Base-by-base conservation (phyloP, 2,797 vertebrate genomes). In the Mionectes olivaceus region DNA sequence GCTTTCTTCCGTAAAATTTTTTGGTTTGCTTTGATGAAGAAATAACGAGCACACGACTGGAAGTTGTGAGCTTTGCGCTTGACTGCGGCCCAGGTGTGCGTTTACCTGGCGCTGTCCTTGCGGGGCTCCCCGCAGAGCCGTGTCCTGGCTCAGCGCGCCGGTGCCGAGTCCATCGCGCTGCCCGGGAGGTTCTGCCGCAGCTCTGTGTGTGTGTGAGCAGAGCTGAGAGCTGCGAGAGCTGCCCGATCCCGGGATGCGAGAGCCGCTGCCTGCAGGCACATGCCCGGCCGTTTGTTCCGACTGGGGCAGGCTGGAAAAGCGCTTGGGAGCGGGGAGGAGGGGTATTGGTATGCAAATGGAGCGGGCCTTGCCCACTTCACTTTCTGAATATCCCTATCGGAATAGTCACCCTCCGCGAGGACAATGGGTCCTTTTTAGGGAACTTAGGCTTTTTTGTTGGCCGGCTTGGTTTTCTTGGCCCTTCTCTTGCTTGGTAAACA, bases 281-380 rank as follows among this genome's bases (percentile, higher is more conserved):
- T 65, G 89, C 74, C 49, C 60, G 49, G 13, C 94, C 95, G 50
- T 89, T 96, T 78, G 88, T 80, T 86, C 70, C 89, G 71, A 56
- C 91, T 39, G 3, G 91, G 28, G 94, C 83, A 30, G 94, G 52
- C 78, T 80, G 55, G 80, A 30, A 79, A 74, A 46, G 69, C 80
- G 1, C 25, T 81, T 7, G 73, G 80, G 41, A 18, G 41, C 2
- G 32, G 83, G 81, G 90, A 81, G 88, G 88, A 85, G 94, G 91
- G 84, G 35, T 76, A 81, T 85, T 85, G 87, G 46, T 41, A 88
- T 93, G 90, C 94, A 96, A 88, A 93, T 94, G 43, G 52, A 13
- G 89, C 30, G 8, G 87, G 56, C 47, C 63, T 67, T 68, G 96
- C 83, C 76, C 84, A 41, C 79, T 96, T 65, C 88, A 35, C 94